Evolutionary conservation across 2,888 invertebrate species (phyloP), one percentile per base, ranked within the genome.

Genomic region (Exephanes ischioxanthus): DNA sequence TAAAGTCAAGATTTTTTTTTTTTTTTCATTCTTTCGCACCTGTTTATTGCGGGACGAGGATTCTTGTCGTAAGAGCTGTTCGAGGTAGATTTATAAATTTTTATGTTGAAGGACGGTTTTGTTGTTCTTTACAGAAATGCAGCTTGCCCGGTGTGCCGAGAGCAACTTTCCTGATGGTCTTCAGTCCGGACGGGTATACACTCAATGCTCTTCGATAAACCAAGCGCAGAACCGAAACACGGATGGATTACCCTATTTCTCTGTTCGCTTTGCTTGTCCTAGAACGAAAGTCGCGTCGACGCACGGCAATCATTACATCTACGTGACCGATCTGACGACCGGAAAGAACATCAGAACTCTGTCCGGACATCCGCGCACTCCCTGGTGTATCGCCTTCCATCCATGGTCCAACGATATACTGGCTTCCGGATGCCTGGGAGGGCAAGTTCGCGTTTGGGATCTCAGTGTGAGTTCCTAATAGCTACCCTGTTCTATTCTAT

Each of bases 361-460:
- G 77, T 95, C 96, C 53, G 98, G 98, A 0, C 98, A 98, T 94
- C 97, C 97, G 1, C 95, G 98, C 51, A 98, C 98, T 16, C 98
- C 98, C 0, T 98, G 98, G 98, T 97, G 97, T 91, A 96, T 98
- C 73, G 97, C 97, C 61, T 98, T 98, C 94, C 98, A 98, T 94
- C 98, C 98, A 0, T 96, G 97, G 7, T 97, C 96, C 82, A 96
- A 97, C 91, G 96, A 98, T 91, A 96, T 98, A 72, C 95, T 98
- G 67, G 98, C 98, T 37, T 97, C 98, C 1, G 98, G 98, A 0
- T 98, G 98, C 93, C 95, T 98, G 0, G 97, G 97, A 7, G 98
- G 98, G 9, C 97, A 98, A 95, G 98, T 98, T 73, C 95, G 98
- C 88, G 97, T 98, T 66, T 98, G 98, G 98, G 98, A 98, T 94